Percentiles rank a stretch among this genome's conserved stretches.
Conservation (phyloP, 2,113 vertebrate species). For the Takifugu flavidus region DNA sequence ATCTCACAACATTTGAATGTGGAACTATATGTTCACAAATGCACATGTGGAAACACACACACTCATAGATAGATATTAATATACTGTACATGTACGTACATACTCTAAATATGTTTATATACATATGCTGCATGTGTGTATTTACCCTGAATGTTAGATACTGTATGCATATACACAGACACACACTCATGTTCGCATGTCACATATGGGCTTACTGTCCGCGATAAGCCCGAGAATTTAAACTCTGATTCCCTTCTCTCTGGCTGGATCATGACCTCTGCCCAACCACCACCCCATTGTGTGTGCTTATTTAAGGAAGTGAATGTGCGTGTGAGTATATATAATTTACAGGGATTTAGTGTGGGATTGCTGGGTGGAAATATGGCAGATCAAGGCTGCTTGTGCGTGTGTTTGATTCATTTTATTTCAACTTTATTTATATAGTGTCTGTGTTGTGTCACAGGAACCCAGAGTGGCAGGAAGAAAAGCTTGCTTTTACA, state of each 20-base stretch:
- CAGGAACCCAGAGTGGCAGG: too few relatives aligned
- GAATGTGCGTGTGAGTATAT: constrained; percentile 33
- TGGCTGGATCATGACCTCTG: constrained; percentile 61
- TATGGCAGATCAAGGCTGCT: constrained; percentile 33
- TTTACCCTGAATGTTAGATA: constrained; percentile 7
- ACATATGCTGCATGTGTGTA: constrained; percentile 6
- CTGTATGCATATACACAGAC: constrained; percentile 36
- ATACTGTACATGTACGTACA: not conserved
- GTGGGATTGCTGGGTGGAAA: constrained; percentile 49
- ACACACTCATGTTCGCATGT: constrained; percentile 44
- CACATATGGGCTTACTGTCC: constrained; percentile 70
- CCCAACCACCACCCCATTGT: constrained; percentile 17
- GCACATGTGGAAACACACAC: not conserved
- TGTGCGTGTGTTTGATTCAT: not conserved
- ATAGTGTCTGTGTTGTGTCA: too few relatives aligned
- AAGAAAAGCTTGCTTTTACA: too few relatives aligned
- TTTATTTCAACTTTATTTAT: too few relatives aligned
- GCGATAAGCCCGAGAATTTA: constrained; percentile 67
- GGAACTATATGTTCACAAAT: not conserved
- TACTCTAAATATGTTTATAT: not conserved
- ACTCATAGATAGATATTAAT: not conserved
- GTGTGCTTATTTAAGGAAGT: constrained; percentile 21
- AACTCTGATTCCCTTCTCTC: constrained; percentile 64
- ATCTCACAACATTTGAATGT: constrained; percentile 40
- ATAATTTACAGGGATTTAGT: constrained; percentile 56